Evolutionary conservation across 2,797 vertebrate genomes (phyloP), one percentile per base, ranked within the genome.

Genomic region (Dicrostonyx torquatus): DNA sequence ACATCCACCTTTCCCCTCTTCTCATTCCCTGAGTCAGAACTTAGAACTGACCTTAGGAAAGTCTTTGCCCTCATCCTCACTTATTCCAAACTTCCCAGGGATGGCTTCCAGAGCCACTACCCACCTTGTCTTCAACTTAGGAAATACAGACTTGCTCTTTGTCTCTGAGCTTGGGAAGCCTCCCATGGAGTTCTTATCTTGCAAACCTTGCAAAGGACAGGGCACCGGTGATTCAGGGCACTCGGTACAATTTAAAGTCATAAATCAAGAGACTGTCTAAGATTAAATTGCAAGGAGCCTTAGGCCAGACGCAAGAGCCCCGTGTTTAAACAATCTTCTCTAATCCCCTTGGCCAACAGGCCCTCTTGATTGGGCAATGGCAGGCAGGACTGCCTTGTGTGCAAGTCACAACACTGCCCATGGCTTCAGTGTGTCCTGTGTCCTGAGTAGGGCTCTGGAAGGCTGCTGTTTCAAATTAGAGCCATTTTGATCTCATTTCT

Each of bases 241-340:
- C 86, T 95, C 48, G 40, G 72, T 60, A 72, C 84, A 80, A 94
- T 90, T 97, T 95, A 94, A 43, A 70, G 83, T 92, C 70, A 84
- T 95, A 97, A 97, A 97, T 93, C 55, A 86, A 95, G 89, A 95
- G 91, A 89, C 53, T 80, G 92, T 97, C 89, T 92, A 85, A 92
- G 75, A 93, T 77, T 90, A 93, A 96, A 97, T 43, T 95, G 93
- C 64, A 79, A 50, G 43, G 70, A 84, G 96, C 94, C 93, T 77
- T 78, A 95, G 95, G 95, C 80, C 90, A 97, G 96, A 97, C 12
- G 29, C 95, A 97, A 88, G 34, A 90, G 76, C 26, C 82, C 91
- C 14, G 0, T 92, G 91, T 95, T 95, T 97, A 96, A 97, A 95
- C 87, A 94, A 82, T 92, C 91, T 91, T 72, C 26, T 78, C 88